These are phyloP conservation scores for Aphelocoma coerulescens DNA, from an alignment of 2,113 vertebrate species.

Conservation along the genomic window DNA sequence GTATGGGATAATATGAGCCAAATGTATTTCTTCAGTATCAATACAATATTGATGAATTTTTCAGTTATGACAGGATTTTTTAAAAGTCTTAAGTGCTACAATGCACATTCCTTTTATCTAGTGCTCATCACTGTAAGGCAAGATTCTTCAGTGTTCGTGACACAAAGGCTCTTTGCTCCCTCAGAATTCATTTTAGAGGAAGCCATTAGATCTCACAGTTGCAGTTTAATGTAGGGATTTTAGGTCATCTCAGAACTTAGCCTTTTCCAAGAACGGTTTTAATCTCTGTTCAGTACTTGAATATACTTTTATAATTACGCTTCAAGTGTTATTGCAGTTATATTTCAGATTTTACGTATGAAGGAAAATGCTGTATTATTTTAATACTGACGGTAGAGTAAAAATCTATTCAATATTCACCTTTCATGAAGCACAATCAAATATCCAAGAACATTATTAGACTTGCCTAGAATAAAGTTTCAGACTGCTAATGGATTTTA, in stretches of 20 bases:
- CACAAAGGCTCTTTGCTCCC: constrained; percentile 3
- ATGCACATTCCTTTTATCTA: background rate
- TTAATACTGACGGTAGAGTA: constrained; percentile 35
- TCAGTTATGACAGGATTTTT: background rate
- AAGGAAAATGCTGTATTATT: constrained; percentile 58
- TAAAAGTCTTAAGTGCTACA: background rate
- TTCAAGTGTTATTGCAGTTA: constrained; percentile 54
- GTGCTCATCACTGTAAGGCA: background rate
- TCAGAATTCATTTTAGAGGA: constrained; percentile 37
- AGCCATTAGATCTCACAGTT: constrained; percentile 27
- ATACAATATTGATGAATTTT: background rate
- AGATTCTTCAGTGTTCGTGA: background rate
- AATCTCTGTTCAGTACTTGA: constrained; percentile 41
- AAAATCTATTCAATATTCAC: constrained; percentile 64
- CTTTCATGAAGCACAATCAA: constrained; percentile 55
- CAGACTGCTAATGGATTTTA: constrained; percentile 62
- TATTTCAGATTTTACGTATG: constrained; percentile 51
- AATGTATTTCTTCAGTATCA: background rate
- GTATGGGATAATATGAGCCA: background rate
- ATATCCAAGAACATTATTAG: constrained; percentile 58
- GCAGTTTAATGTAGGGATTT: constrained; percentile 41
- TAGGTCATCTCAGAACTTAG: constrained; percentile 46
- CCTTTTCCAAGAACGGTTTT: constrained; percentile 41
- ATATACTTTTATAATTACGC: constrained; percentile 49
- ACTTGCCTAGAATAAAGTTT: constrained; percentile 52